Evolutionary conservation across 2,888 invertebrate genomes (phyloP).

Genomic region (Calameuta pallipes): DNA sequence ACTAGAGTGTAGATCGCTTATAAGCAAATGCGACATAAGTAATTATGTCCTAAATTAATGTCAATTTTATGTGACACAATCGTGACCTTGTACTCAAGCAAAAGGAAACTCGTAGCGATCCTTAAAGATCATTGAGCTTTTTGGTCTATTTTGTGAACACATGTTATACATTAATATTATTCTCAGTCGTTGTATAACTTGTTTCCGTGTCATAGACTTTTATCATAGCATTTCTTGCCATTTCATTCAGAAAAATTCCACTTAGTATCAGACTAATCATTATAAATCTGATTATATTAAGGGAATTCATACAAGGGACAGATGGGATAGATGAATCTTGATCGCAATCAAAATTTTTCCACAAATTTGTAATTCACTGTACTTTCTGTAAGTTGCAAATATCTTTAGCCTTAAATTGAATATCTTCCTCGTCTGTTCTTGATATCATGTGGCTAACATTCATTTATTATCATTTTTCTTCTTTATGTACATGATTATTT

Average conservation of each 20-base stretch:
- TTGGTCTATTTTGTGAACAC: not conserved
- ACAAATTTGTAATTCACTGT: not conserved
- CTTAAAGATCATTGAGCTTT: not conserved
- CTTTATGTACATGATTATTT: slow-evolving; percentile 5
- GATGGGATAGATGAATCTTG: not conserved
- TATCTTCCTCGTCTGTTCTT: not conserved
- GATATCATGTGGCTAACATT: slow-evolving; percentile 3
- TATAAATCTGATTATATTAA: not conserved
- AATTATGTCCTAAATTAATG: not conserved
- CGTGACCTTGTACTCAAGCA: not conserved
- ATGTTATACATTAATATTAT: not conserved
- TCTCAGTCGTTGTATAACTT: not conserved
- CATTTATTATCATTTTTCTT: not conserved
- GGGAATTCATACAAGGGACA: not conserved
- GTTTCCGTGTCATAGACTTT: not conserved
- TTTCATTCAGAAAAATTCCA: not conserved
- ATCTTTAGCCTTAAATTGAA: not conserved
- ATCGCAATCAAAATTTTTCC: not conserved
- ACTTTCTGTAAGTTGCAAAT: not conserved
- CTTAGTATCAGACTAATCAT: not conserved
- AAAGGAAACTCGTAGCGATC: not conserved
- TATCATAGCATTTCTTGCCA: not conserved
- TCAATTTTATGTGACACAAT: not conserved
- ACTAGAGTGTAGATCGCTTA: not conserved
- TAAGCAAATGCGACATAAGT: not conserved